A percentile compares a stretch with the other conserved stretches of the same genome.
These are phyloP conservation scores for Corythoichthys intestinalis DNA, from an alignment of 2,113 vertebrate genomes.

Conservation along the genomic window DNA sequence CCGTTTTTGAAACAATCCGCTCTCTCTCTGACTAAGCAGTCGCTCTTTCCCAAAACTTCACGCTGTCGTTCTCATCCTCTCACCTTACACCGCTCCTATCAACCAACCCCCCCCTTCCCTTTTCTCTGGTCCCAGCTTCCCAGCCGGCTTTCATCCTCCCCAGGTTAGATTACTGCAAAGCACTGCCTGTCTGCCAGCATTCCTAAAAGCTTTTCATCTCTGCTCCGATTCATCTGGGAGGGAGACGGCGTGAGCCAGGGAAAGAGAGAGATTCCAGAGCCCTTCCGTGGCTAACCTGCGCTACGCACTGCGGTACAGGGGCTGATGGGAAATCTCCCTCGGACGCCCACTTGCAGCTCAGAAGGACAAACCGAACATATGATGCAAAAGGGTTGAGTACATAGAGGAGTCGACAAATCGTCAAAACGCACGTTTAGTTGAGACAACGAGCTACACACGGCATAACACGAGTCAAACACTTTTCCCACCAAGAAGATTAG, in stretches of 20 bases:
- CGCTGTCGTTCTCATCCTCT: conserved; percentile 41
- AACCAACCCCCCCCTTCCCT: not conserved
- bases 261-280: conserved; percentile 46
- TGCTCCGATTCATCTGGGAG: conserved; percentile 61
- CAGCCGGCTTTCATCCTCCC: conserved; percentile 68
- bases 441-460: not conserved
- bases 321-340: conserved; percentile 61
- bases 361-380: conserved; percentile 24
- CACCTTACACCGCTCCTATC: conserved; percentile 27
- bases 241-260: conserved; percentile 1
- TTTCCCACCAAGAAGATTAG: conserved; percentile 13
- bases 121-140: conserved; percentile 54
- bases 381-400: not conserved
- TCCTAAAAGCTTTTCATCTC: conserved; percentile 75
- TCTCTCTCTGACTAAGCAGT: conserved; percentile 16
- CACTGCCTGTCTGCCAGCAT: conserved; percentile 70
- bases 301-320: conserved; percentile 36
- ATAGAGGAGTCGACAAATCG: not conserved
- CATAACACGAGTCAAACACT: not conserved
- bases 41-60: conserved; percentile 47
- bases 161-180: conserved; percentile 76
- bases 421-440: not conserved
- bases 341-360: conserved; percentile 53
- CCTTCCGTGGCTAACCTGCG: conserved; percentile 64
- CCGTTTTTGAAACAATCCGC: conserved; percentile 9